These are phyloP conservation scores for Geopemphigus sp. DNA, from an alignment of 1,140 invertebrate species.

Conservation along the genomic window DNA sequence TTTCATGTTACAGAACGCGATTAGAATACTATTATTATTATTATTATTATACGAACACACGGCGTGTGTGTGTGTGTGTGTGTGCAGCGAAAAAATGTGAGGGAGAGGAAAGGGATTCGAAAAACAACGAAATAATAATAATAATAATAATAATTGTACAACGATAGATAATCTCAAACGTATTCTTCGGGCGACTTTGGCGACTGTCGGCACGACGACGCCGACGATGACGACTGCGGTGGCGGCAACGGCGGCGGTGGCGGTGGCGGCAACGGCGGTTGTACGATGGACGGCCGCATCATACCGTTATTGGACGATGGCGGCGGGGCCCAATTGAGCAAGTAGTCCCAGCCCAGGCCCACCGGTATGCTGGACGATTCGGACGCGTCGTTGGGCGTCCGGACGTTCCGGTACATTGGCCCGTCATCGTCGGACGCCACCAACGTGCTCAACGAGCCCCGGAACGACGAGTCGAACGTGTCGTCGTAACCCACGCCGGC, in stretches of 20 bases:
- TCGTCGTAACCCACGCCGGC: conserved; percentile 69
- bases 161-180: conserved; percentile 1
- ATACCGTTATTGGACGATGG: not conserved
- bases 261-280: conserved; percentile 3
- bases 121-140: conserved; percentile 3
- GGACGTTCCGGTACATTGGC: conserved; percentile 62
- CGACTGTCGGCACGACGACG: not conserved
- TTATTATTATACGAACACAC: not conserved
- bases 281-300: conserved; percentile 22
- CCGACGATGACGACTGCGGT: not conserved
- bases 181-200: conserved; percentile 32
- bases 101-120: not conserved
- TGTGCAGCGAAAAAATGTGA: not conserved
- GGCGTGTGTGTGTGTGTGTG: too few species aligned
- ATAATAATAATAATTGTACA: not conserved
- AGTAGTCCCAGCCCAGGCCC: conserved; percentile 85
- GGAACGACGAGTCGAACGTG: conserved; percentile 88
- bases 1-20: not conserved
- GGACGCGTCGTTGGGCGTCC: conserved; percentile 67
- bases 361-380: conserved; percentile 66
- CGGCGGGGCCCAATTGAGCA: conserved; percentile 84
- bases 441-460: conserved; percentile 86
- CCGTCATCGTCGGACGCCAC: conserved; percentile 87
- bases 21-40: not conserved
- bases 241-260: conserved; percentile 14